These are phyloP conservation scores for Sinelater perroti DNA, from an alignment of 2,888 invertebrate genomes.

Conservation along the genomic window DNA sequence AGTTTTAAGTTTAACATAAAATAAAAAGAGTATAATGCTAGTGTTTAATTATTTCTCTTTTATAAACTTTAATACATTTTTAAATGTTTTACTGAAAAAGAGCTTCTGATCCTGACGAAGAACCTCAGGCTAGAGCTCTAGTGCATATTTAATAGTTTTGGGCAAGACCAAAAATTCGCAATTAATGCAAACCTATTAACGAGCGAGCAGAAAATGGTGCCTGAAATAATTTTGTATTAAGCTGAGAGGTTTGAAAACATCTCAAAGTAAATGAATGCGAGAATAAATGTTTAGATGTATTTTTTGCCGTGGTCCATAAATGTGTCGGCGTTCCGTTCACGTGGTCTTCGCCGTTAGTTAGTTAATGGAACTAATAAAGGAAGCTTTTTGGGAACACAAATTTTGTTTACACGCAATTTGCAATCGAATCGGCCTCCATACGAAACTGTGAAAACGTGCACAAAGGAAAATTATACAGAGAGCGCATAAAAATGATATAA, in stretches of 20 bases:
- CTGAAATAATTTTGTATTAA: conserved; percentile 3
- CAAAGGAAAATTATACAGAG: conserved; percentile 16
- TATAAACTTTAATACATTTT: conserved; percentile 14
- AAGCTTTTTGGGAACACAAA: conserved; percentile 25
- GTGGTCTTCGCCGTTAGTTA: conserved; percentile 3
- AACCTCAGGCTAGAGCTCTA: background rate
- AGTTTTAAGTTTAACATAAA: too few species aligned
- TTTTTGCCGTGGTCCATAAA: conserved; percentile 7
- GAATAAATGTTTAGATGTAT: conserved; percentile 4
- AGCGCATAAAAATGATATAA: conserved; percentile 12
- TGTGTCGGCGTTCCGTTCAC: background rate
- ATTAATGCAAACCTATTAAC: background rate
- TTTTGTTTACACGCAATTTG: conserved; percentile 25
- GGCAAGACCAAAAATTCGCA: conserved; percentile 3
- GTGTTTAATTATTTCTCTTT: background rate
- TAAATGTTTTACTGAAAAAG: conserved; percentile 10
- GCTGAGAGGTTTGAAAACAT: background rate
- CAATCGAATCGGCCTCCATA: conserved; percentile 14
- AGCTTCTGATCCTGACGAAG: conserved; percentile 9
- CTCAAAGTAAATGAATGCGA: background rate
- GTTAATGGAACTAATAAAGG: conserved; percentile 2
- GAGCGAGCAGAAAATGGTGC: background rate
- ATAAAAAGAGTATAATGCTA: too few species aligned
- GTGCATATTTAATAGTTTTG: conserved; percentile 5
- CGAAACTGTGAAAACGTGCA: conserved; percentile 24